Evolutionary conservation across 2,797 vertebrate genomes (phyloP).

Genomic region (Enteromius argenteus): DNA sequence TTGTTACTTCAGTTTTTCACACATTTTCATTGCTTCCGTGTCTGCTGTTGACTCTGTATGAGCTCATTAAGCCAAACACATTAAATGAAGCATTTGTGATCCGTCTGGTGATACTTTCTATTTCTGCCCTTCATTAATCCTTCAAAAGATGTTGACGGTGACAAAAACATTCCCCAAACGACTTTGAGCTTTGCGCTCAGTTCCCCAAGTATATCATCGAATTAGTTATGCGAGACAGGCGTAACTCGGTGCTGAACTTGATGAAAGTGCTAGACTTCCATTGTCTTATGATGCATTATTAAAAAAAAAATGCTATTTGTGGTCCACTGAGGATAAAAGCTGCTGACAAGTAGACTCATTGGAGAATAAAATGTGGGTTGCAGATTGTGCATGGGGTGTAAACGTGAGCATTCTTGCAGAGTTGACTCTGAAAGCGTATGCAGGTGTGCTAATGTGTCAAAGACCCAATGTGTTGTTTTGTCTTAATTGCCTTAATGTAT

Average conservation of each 20-base stretch:
- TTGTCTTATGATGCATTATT: slow-evolving; percentile 40
- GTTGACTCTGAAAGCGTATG: slow-evolving; percentile 10
- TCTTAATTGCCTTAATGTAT: background rate
- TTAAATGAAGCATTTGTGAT: slow-evolving; percentile 56
- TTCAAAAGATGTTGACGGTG: slow-evolving; percentile 42
- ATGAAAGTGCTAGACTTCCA: slow-evolving; percentile 43
- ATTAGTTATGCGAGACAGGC: slow-evolving; percentile 53
- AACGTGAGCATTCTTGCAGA: slow-evolving; percentile 8
- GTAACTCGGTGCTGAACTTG: slow-evolving; percentile 39
- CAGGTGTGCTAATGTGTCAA: slow-evolving; percentile 24
- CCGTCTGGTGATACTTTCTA: slow-evolving; percentile 49
- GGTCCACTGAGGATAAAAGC: slow-evolving; percentile 23
- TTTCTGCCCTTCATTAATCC: slow-evolving; percentile 59
- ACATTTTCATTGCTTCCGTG: background rate
- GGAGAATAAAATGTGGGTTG: slow-evolving; percentile 26
- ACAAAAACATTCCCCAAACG: slow-evolving; percentile 49
- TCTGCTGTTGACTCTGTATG: slow-evolving; percentile 25
- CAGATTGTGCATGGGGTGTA: background rate
- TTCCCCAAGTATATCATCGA: slow-evolving; percentile 34
- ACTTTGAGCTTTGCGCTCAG: slow-evolving; percentile 26
- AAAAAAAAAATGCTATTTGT: slow-evolving; percentile 25
- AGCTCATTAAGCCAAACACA: slow-evolving; percentile 54
- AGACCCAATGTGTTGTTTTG: background rate
- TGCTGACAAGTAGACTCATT: slow-evolving; percentile 15
- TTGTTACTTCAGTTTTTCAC: slow-evolving; percentile 11